phyloP scores from a whole-genome alignment of 2,113 vertebrate genomes.

The Buteo buteo region DNA sequence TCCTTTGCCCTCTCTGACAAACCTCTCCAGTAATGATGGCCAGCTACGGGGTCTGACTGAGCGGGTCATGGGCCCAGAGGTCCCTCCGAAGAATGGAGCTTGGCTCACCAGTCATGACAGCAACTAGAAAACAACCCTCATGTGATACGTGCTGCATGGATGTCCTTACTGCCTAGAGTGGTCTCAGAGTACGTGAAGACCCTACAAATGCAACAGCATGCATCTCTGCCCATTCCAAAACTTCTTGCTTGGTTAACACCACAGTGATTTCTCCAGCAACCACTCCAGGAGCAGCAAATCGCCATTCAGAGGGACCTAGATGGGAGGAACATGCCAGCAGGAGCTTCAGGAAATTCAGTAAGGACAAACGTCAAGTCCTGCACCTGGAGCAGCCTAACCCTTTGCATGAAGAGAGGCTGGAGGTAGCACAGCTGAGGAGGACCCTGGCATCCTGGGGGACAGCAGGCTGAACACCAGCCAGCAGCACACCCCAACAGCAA shows the following conservation, averaged over 20 bases:
- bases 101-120: background rate
- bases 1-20: background rate
- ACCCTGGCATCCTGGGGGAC: background rate
- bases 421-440: background rate
- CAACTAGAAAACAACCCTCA: background rate
- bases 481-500: background rate
- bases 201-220: rapidly evolving
- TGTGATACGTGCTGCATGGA: background rate
- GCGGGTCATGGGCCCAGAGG: background rate
- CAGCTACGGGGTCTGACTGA: background rate
- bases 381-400: background rate
- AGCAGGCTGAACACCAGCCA: background rate
- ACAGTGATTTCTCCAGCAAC: background rate
- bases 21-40: background rate
- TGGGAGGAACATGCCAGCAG: background rate
- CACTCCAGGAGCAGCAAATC: background rate
- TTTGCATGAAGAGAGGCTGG: background rate
- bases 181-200: background rate
- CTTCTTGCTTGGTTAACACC: background rate
- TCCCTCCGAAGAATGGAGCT: rapidly evolving
- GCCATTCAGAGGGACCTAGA: rapidly evolving
- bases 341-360: background rate
- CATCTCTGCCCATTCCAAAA: background rate
- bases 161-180: background rate
- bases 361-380: background rate